phyloP scores from a whole-genome alignment of 2,888 invertebrate species.

The Griposia aprilina region DNA sequence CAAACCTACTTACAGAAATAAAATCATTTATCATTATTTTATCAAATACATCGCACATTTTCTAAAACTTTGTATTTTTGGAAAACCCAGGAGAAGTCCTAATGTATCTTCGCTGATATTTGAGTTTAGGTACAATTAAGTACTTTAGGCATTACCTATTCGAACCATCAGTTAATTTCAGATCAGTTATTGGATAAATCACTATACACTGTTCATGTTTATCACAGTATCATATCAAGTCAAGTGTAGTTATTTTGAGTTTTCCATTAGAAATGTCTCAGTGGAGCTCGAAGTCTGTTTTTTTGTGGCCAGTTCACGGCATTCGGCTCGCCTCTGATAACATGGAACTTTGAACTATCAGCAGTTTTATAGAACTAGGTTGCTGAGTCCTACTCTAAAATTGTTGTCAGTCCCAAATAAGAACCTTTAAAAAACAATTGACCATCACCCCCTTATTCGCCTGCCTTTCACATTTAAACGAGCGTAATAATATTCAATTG shows the following conservation, averaged over 20 bases:
- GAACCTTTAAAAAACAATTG: not conserved
- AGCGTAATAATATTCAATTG: conserved; percentile 27
- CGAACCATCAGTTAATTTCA: not conserved
- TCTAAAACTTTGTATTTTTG: not conserved
- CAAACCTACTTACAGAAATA: too few relatives aligned
- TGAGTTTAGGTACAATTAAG: not conserved
- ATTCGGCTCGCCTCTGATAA: not conserved
- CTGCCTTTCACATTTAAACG: not conserved
- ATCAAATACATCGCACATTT: conserved; percentile 1
- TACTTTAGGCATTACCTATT: not conserved
- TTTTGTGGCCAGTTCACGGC: too few relatives aligned
- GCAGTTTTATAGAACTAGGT: not conserved
- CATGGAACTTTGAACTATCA: not conserved
- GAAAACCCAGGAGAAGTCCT: not conserved
- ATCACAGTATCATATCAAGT: not conserved
- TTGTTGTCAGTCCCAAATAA: not conserved
- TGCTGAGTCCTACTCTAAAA: too few relatives aligned
- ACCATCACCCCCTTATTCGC: not conserved
- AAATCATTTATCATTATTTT: too few relatives aligned
- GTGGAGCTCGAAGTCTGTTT: not conserved
- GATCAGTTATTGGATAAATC: not conserved
- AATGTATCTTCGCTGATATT: not conserved
- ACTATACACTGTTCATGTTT: not conserved
- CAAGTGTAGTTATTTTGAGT: not conserved
- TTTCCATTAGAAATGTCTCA: not conserved